Percentiles rank a stretch among this genome's conserved stretches.
Conservation (phyloP, 2,113 vertebrate genomes). For the Crotalus horridus region DNA sequence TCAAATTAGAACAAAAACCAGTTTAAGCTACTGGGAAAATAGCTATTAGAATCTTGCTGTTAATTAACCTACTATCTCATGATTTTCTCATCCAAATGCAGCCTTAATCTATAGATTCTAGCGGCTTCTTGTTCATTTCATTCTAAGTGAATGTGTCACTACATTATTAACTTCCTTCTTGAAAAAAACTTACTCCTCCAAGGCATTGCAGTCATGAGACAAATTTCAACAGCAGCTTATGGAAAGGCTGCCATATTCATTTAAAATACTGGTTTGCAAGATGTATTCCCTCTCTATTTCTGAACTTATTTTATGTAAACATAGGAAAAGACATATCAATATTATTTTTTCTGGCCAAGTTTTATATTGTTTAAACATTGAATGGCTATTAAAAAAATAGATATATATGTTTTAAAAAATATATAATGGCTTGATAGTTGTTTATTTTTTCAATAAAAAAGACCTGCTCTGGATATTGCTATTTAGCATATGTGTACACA, state of each 20-base stretch:
- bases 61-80: conserved; percentile 6
- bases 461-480: conserved; percentile 36
- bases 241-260: background rate
- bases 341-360: background rate
- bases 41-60: background rate
- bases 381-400: background rate
- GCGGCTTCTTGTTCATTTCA: background rate
- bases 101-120: background rate
- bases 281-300: background rate
- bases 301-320: background rate
- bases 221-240: background rate
- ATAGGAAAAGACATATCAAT: background rate
- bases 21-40: conserved; percentile 23
- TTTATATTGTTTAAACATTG: background rate
- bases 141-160: conserved; percentile 11
- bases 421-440: background rate
- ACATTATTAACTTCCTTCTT: conserved; percentile 25
- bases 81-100: background rate
- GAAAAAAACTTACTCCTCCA: conserved; percentile 15
- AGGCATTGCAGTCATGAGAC: conserved; percentile 3
- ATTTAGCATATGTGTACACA: background rate
- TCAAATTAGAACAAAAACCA: conserved; percentile 43
- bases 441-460: conserved; percentile 27
- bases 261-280: background rate
- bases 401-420: no score